Evolutionary conservation across 1,140 invertebrate species (phyloP), one percentile per base, ranked within the genome.

Genomic region (Grapholita molesta): DNA sequence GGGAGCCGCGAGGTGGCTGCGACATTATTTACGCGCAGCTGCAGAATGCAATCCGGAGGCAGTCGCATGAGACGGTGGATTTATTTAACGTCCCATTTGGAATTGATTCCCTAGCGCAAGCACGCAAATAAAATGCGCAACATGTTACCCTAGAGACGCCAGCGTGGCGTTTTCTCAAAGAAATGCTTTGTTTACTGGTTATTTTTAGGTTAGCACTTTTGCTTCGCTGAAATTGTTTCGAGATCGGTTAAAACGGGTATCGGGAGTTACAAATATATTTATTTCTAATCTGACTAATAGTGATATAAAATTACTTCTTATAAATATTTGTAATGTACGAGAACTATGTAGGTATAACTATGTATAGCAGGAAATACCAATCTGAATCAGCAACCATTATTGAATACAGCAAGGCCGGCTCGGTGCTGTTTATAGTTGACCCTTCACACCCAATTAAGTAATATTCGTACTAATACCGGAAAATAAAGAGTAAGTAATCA

Each of bases 21-120:
- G 66, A 67, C 73, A 78, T 73, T 75, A 70, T 61, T 74, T 71
- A 74, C 65, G 69, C 66, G 25, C 70, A 69, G 74, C 74, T 78
- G 73, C 73, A 76, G 72, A 73, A 75, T 79, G 76, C 74, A 82
- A 78, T 78, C 70, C 74, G 73, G 72, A 70, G 68, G 69, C 64
- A 70, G 68, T 65, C 61, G 67, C 68, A 66, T 67, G 71, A 70
- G 67, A 77, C 73, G 70, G 33, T 42, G 72, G 72, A 81, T 81
- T 81, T 80, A 76, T 75, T 76, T 74, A 72, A 73, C 71, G 67
- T 69, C 42, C 69, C 69, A 70, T 67, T 70, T 74, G 69, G 68
- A 77, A 79, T 76, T 76, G 77, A 79, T 79, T 77, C 70, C 72
- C 73, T 53, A 67, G 21, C 67, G 78, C 52, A 18, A 15, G 66